Conservation (phyloP, 2,113 vertebrate genomes). For the Alosa alosa region DNA sequence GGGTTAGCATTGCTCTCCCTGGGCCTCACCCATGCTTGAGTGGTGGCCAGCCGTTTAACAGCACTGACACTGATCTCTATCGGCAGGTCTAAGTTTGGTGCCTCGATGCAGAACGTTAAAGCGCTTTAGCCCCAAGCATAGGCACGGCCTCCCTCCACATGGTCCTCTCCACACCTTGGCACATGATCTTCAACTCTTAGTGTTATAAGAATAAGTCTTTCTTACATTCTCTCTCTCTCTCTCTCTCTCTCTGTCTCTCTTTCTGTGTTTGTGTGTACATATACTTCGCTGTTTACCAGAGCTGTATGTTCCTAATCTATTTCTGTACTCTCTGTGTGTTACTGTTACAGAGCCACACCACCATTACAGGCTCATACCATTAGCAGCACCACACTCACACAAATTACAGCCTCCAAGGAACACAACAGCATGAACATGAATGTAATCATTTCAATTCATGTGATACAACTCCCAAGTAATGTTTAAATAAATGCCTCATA, state of each 20-base stretch:
- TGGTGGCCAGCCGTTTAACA: slow-evolving; percentile 20
- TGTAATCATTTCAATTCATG: neutral
- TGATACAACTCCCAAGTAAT: neutral
- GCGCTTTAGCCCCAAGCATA: slow-evolving; percentile 35
- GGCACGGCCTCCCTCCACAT: neutral
- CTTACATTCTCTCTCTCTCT: neutral
- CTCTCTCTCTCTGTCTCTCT: neutral
- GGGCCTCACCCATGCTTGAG: neutral
- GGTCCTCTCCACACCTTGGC: neutral
- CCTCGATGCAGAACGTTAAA: slow-evolving; percentile 31
- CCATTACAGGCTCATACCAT: too few relatives aligned
- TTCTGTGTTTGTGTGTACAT: too few relatives aligned
- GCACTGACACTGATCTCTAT: slow-evolving; percentile 29
- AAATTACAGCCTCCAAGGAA: too few relatives aligned
- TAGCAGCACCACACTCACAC: too few relatives aligned
- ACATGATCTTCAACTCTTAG: neutral
- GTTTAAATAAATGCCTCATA: neutral
- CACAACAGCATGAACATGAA: too few relatives aligned
- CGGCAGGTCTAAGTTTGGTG: slow-evolving; percentile 27
- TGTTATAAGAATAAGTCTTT: neutral
- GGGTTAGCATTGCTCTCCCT: slow-evolving; percentile 14
- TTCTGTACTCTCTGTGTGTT: too few relatives aligned
- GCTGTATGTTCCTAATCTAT: too few relatives aligned
- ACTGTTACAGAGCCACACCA: too few relatives aligned
- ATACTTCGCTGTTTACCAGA: too few relatives aligned